These are phyloP conservation scores for Capra hircus DNA, from an alignment of 2,113 vertebrate genomes.

Conservation along the genomic window DNA sequence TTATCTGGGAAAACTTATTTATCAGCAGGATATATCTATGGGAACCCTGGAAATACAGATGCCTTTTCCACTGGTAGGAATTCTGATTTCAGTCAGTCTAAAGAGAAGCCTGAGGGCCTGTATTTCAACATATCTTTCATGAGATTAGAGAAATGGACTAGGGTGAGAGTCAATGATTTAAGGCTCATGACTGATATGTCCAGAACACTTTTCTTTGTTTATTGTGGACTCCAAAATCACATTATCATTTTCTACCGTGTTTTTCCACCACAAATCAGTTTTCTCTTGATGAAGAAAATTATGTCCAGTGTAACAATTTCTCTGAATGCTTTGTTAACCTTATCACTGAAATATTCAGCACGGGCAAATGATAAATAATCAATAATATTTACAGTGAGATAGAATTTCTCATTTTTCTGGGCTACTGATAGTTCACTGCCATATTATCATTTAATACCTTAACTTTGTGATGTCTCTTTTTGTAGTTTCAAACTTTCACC, in stretches of 20 bases:
- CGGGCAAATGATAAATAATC: background rate
- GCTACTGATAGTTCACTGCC: background rate
- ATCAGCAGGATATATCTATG: background rate
- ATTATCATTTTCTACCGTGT: background rate
- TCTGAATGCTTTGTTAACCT: background rate
- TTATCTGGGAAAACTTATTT: background rate
- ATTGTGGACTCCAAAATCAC: background rate
- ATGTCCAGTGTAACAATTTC: background rate
- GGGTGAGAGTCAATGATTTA: background rate
- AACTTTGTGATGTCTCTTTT: background rate
- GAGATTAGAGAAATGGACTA: background rate
- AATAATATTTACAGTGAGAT: background rate
- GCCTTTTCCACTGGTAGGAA: background rate
- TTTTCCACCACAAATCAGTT: background rate
- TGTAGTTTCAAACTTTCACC: background rate
- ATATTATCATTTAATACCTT: background rate
- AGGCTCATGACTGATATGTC: background rate
- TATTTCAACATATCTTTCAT: background rate
- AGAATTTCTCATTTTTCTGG: background rate
- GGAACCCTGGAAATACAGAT: background rate
- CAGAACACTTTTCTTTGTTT: background rate
- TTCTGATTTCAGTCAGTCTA: background rate
- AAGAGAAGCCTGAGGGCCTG: background rate
- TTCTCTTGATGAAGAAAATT: background rate
- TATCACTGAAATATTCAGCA: background rate